Base-by-base conservation (phyloP, 2,888 invertebrate species). In the Opisthograptis luteolata region DNA sequence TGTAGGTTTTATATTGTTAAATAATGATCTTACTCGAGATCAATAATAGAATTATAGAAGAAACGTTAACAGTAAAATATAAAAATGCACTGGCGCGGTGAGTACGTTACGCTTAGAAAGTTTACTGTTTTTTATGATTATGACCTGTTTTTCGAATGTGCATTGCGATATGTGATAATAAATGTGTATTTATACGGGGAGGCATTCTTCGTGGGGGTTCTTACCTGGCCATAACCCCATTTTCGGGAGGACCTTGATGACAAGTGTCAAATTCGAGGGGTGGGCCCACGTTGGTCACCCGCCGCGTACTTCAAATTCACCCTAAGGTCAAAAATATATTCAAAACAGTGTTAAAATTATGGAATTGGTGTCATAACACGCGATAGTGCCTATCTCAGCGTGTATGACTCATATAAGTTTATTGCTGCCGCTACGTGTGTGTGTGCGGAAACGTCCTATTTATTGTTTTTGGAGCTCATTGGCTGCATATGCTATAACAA, bases 11-110 rank as follows among this genome's bases (percentile, higher is more conserved):
- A 80, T 83, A 88, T 87, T 87, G 84, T 88, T 85, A 85, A 90
- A 87, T 87, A 87, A 98, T 98, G 98, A 98, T 98, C 93, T 93
- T 98, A 87, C 93, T 99, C 85, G 99, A 99, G 94, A 98, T 98
- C 92, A 97, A 99, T 92, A 99, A 99, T 93, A 96, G 98, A 91
- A 98, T 99, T 92, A 96, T 99, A 76, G 98, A 98, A 92, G 99
- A 99, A 91, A 97, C 98, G 55, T 92, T 99, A 83, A 94, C 95
- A 79, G 94, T 97, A 74, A 99, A 99, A 94, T 98, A 98, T 91
- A 96, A 95, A 92, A 98, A 98, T 94, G 97, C 97, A 80, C 92
- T 96, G 88, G 96, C 97, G 78, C 98, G 98, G 99, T 99, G 92
- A 94, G 96, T 94, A 90, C 85, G 84, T 87, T 89, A 86, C 81